phyloP scores from a whole-genome alignment of 1,140 invertebrate species.

The Diabrotica virgifera region DNA sequence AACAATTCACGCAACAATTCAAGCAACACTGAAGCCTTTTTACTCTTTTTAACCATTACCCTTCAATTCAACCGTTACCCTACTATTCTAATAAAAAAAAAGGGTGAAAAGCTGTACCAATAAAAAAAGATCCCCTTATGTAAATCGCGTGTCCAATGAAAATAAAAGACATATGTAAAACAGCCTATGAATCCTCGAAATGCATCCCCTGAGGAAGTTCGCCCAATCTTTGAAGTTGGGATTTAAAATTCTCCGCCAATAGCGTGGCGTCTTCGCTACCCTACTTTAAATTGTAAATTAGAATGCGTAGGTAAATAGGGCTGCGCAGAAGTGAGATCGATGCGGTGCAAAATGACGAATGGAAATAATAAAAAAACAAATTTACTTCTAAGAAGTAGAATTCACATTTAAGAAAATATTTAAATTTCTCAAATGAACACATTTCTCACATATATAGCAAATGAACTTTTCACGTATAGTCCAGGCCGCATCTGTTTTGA shows the following conservation, averaged over 20 bases:
- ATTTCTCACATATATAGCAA: too few species aligned
- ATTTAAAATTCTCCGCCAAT: slow-evolving; percentile 40
- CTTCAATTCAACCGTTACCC: slow-evolving; percentile 16
- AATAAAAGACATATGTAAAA: slow-evolving; percentile 29
- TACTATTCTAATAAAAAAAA: slow-evolving; percentile 22
- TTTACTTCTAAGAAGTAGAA: too few species aligned
- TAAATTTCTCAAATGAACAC: too few species aligned
- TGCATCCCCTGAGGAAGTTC: slow-evolving; percentile 19
- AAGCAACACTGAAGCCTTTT: not conserved
- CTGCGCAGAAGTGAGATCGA: too few species aligned
- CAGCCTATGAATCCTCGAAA: slow-evolving; percentile 23
- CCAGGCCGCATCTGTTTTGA: too few species aligned
- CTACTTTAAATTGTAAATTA: slow-evolving; percentile 44
- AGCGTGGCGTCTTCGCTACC: slow-evolving; percentile 19
- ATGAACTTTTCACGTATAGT: too few species aligned
- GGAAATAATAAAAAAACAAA: too few species aligned
- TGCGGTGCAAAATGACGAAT: too few species aligned
- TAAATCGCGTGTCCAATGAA: slow-evolving; percentile 32
- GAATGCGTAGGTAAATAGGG: too few species aligned
- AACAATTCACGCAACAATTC: too few species aligned
- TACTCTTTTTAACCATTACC: not conserved
- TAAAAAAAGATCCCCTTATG: slow-evolving; percentile 32
- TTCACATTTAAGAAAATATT: too few species aligned
- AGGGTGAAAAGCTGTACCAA: slow-evolving; percentile 22
- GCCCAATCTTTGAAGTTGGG: slow-evolving; percentile 19